A percentile compares a stretch with the other conserved stretches of the same genome.
These are phyloP conservation scores for Campylomormyrus tamandua DNA, from an alignment of 2,113 vertebrate genomes.

Conservation along the genomic window DNA sequence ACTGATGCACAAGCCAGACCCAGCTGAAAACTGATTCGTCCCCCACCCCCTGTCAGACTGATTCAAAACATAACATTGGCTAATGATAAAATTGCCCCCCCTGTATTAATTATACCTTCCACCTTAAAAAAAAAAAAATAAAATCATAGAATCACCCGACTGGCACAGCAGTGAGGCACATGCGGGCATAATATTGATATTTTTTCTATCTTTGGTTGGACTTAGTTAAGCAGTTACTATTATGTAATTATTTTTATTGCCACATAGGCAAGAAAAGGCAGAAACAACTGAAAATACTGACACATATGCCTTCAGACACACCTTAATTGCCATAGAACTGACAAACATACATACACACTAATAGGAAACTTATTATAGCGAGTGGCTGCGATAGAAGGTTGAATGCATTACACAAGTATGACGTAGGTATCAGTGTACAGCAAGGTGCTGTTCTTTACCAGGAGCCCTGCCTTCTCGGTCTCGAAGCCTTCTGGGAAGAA, in stretches of 20 bases:
- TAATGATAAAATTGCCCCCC: not conserved
- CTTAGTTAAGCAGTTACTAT: not conserved
- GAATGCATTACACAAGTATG: not conserved
- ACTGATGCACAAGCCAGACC: not conserved
- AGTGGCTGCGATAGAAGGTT: not conserved
- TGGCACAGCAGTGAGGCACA: not conserved
- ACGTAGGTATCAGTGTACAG: not conserved
- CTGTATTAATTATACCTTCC: not conserved
- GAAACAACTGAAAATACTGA: not conserved
- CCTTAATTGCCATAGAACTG: not conserved
- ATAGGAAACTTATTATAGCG: not conserved
- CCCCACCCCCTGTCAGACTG: not conserved
- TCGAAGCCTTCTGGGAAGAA: slow-evolving; percentile 78
- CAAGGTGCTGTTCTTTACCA: slow-evolving; percentile 54
- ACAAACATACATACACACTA: not conserved
- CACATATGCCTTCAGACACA: not conserved
- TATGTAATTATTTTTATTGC: not conserved
- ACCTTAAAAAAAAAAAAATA: not conserved
- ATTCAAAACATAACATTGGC: not conserved
- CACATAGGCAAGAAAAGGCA: not conserved
- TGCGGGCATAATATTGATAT: not conserved
- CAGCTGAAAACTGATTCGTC: not conserved
- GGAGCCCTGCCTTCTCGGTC: slow-evolving; percentile 57
- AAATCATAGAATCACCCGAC: not conserved
- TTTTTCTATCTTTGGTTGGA: not conserved